Base-by-base conservation (phyloP, 2,797 vertebrate species). In the Otolemur crassicaudatus region DNA sequence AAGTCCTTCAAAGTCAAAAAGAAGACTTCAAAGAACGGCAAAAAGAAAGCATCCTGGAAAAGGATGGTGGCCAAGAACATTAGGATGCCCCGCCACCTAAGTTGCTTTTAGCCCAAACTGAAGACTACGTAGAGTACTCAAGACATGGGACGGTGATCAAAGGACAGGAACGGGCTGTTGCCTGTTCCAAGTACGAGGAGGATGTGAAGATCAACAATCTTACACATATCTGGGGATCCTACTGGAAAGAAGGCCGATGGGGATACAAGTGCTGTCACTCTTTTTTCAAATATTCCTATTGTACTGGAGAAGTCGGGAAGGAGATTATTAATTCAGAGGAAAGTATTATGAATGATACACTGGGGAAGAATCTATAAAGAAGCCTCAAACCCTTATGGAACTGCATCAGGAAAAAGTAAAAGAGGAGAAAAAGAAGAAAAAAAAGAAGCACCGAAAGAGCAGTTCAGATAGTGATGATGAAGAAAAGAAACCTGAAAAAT, bases 111-210 rank as follows among this genome's bases (percentile, higher is more conserved):
- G 99, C 99, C 75, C 99, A 99, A 98, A 99, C 99, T 0, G 99
- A 99, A 98, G 99, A 99, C 97, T 99, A 99, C 0, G 99, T 99
- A 96, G 99, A 99, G 97, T 99, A 99, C 96, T 99, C 99, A 11
- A 99, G 99, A 56, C 99, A 99, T 12, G 99, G 99, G 3, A 99
- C 99, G 2, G 99, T 99, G 63, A 99, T 99, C 96, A 99, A 99
- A 98, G 99, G 99, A 25, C 99, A 99, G 56, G 99, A 99, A 97
- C 99, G 99, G 96, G 99, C 99, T 16, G 98, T 99, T 13, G 99
- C 99, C 46, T 99, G 99, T 93, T 99, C 99, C 69, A 99, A 99
- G 96, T 99, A 99, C 10, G 99, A 99, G 96, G 99, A 99, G 97
- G 99, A 99, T 11, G 99, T 99, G 27, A 99, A 99, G 73, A 99